These are phyloP conservation scores for Threskiornis aethiopicus DNA, from an alignment of 2,797 vertebrate species.

Conservation along the genomic window DNA sequence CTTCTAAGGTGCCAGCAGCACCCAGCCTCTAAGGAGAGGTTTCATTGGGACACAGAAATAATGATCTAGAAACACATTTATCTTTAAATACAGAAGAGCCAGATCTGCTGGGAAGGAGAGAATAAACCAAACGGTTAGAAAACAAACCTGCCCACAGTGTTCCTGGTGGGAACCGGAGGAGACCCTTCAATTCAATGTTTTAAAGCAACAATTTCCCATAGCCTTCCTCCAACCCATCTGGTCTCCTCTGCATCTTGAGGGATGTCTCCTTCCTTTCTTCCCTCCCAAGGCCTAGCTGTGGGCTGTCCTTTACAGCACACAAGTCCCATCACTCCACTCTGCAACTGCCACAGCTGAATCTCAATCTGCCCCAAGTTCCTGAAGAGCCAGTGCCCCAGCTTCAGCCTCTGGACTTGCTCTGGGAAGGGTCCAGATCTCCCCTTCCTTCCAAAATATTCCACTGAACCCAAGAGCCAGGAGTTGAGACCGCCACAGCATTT, in stretches of 20 bases:
- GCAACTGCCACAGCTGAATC: not conserved
- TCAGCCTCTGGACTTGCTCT: not conserved
- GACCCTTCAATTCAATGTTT: not conserved
- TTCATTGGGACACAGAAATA: not conserved
- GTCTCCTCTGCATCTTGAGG: not conserved
- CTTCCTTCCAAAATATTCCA: not conserved
- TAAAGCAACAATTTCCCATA: not conserved
- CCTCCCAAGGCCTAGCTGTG: not conserved
- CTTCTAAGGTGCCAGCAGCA: not conserved
- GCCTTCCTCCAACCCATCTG: not conserved
- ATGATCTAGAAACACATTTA: not conserved
- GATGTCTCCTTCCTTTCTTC: not conserved
- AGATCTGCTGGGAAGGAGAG: not conserved
- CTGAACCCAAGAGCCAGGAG: not conserved
- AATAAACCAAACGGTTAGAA: not conserved
- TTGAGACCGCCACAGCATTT: not conserved
- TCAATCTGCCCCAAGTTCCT: not conserved
- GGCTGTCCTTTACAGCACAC: not conserved
- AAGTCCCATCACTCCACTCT: fast-evolving
- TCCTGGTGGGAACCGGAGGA: not conserved
- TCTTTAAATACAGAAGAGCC: not conserved
- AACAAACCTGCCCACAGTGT: not conserved
- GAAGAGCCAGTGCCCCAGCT: not conserved
- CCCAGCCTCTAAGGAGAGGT: not conserved
- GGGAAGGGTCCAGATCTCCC: not conserved